These are phyloP conservation scores for Gymnodraco acuticeps DNA, from an alignment of 2,797 vertebrate genomes.

Conservation along the genomic window DNA sequence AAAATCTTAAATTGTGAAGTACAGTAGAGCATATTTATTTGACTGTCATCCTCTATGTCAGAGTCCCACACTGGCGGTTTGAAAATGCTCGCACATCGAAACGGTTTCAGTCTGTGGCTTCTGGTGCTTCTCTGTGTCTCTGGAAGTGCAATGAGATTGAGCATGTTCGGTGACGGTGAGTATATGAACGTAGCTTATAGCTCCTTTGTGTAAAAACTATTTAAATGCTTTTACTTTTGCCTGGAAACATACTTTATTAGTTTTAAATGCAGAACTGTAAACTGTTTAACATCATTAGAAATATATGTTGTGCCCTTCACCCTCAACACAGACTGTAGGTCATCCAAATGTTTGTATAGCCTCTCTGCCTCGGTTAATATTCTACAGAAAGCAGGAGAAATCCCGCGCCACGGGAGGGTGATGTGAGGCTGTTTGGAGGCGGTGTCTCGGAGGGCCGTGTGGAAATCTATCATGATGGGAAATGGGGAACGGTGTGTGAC, in stretches of 20 bases:
- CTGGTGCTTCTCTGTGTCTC: slow-evolving; percentile 61
- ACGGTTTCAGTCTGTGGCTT: slow-evolving; percentile 42
- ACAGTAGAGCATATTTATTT: neutral
- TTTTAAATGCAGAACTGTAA: neutral
- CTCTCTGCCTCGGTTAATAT: neutral
- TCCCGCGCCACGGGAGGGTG: slow-evolving; percentile 53
- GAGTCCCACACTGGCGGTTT: neutral
- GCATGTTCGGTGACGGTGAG: slow-evolving; percentile 75
- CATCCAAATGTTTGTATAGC: slow-evolving; percentile 4
- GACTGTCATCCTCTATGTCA: neutral
- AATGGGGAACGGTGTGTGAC: slow-evolving; percentile 84
- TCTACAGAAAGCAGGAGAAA: neutral
- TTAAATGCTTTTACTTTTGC: neutral
- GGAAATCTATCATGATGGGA: slow-evolving; percentile 78
- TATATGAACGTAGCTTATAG: too few species aligned
- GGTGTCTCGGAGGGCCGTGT: slow-evolving; percentile 74
- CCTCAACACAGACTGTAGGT: neutral
- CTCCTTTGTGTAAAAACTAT: neutral
- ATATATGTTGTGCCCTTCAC: neutral
- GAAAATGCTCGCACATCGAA: slow-evolving; percentile 52
- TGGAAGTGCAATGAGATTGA: neutral
- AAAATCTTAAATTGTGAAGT: neutral
- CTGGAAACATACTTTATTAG: neutral
- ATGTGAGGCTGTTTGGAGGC: slow-evolving; percentile 69
- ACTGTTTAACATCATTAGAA: neutral